These are phyloP conservation scores for Pogonocichla stellata DNA, from an alignment of 2,113 vertebrate genomes.

Conservation along the genomic window DNA sequence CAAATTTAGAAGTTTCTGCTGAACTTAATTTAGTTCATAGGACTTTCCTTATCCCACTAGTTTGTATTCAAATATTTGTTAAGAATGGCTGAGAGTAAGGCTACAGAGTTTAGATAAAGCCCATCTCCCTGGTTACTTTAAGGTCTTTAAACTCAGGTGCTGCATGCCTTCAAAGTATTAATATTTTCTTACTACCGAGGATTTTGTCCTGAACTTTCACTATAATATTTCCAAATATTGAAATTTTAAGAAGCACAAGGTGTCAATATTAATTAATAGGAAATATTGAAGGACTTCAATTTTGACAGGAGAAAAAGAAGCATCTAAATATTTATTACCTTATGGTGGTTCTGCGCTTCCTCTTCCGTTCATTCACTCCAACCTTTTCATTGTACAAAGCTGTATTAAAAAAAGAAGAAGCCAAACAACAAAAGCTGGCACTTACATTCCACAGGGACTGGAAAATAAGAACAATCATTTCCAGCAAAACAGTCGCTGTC, in stretches of 20 bases:
- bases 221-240: neutral
- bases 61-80: neutral
- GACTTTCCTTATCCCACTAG: neutral
- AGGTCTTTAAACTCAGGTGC: neutral
- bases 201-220: neutral
- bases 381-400: constrained; percentile 95
- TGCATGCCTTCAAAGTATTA: neutral
- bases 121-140: neutral
- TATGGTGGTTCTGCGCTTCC: constrained; percentile 96
- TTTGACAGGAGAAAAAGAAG: neutral
- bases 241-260: neutral
- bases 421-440: neutral
- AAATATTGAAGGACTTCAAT: neutral
- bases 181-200: neutral
- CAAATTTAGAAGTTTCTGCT: neutral
- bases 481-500: neutral
- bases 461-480: neutral
- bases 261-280: neutral
- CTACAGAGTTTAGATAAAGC: neutral
- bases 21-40: neutral
- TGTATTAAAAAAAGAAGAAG: constrained; percentile 37
- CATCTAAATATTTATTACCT: constrained; percentile 77
- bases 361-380: constrained; percentile 92
- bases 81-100: neutral
- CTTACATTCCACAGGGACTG: neutral